A percentile compares a stretch with the other conserved stretches of the same genome.
These are phyloP conservation scores for Lasaia peninsularis DNA, from an alignment of 1,140 invertebrate genomes.

Conservation along the genomic window DNA sequence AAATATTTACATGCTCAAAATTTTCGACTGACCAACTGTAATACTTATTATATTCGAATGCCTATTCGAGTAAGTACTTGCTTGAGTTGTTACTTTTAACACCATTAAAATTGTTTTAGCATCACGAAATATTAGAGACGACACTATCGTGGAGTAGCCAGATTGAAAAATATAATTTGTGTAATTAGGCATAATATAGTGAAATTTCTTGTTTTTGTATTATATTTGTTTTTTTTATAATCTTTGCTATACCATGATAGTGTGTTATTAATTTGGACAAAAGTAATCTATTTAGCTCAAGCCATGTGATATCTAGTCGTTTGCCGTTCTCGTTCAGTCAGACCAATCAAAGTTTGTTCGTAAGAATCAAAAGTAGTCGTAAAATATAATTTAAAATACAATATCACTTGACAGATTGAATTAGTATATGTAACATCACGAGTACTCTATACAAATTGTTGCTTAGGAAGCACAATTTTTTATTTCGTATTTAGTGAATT, in stretches of 20 bases:
- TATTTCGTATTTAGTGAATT: constrained; percentile 14
- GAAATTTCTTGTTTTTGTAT: constrained; percentile 4
- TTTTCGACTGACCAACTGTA: constrained; percentile 74
- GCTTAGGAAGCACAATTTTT: constrained; percentile 19
- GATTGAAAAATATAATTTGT: constrained; percentile 13
- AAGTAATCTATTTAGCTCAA: constrained; percentile 66
- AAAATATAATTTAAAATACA: constrained; percentile 17
- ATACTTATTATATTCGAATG: constrained; percentile 21
- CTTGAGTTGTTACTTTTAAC: constrained; percentile 16
- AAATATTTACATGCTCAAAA: constrained; percentile 66
- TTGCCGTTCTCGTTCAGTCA: constrained; percentile 17
- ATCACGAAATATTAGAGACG: background rate
- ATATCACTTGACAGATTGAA: constrained; percentile 15
- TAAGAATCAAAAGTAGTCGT: constrained; percentile 18
- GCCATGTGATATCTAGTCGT: constrained; percentile 75
- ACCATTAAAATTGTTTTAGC: constrained; percentile 4
- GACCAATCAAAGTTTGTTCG: constrained; percentile 18
- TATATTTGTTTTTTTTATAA: constrained; percentile 1
- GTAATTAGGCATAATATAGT: background rate
- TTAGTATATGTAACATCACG: constrained; percentile 17
- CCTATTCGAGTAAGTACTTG: constrained; percentile 21
- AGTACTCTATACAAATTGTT: constrained; percentile 20
- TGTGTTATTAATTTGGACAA: constrained; percentile 18
- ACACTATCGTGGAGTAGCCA: background rate
- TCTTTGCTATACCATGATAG: background rate